Evolutionary conservation across 2,113 vertebrate genomes (phyloP).

Genomic region (Alligator sinensis): DNA sequence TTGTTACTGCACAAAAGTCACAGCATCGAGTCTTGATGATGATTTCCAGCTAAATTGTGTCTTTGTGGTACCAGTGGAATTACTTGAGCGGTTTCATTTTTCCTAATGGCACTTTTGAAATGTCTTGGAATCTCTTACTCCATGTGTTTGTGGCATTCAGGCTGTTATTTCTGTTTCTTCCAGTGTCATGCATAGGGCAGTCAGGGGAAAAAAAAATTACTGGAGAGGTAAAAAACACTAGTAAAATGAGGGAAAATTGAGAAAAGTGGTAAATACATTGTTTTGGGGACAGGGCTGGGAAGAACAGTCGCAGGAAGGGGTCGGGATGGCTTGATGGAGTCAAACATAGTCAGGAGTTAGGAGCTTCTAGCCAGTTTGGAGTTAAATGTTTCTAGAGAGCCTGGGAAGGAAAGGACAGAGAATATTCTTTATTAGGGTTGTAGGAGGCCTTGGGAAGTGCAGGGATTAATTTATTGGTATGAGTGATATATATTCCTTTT

Average conservation of each 20-base stretch:
- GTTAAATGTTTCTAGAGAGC: background rate
- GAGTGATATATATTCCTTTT: background rate
- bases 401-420: background rate
- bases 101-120: constrained; percentile 22
- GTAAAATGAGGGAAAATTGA: no score
- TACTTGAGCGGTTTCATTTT: constrained; percentile 30
- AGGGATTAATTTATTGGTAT: background rate
- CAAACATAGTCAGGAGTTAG: background rate
- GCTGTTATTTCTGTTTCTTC: background rate
- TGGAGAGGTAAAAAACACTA: no score
- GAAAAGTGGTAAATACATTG: background rate
- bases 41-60: constrained; percentile 33
- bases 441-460: background rate
- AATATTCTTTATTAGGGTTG: background rate
- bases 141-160: background rate
- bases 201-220: background rate
- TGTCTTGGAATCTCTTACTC: constrained; percentile 36
- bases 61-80: background rate
- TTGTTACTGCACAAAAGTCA: constrained; percentile 10
- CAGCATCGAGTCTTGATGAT: background rate
- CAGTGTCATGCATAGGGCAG: background rate
- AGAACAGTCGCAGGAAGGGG: background rate
- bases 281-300: background rate
- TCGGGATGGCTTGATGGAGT: background rate
- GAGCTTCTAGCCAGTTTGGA: no score